Evolutionary conservation across 1,140 invertebrate species (phyloP).

Genomic region (Calephelis nemesis): DNA sequence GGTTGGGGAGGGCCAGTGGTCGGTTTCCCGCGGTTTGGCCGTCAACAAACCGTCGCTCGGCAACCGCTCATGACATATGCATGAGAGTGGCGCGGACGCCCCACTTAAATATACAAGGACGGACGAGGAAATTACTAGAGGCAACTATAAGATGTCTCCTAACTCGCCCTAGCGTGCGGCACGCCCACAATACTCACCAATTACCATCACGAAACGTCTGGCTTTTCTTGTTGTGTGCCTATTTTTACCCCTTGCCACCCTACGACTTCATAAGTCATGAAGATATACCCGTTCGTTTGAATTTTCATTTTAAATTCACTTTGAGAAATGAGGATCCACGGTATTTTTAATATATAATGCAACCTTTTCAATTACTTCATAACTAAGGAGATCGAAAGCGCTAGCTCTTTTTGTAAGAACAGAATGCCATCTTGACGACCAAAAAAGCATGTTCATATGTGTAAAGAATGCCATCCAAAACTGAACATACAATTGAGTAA

Average conservation of each 20-base stretch:
- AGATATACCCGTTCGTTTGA: constrained; percentile 51
- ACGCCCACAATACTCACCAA: constrained; percentile 60
- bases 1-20: constrained; percentile 50
- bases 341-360: constrained; percentile 36
- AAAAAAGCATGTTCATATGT: too few relatives aligned
- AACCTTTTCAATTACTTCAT: not conserved
- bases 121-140: constrained; percentile 70
- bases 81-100: constrained; percentile 65
- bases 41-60: constrained; percentile 76
- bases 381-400: too few relatives aligned
- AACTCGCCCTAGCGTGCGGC: constrained; percentile 57
- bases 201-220: constrained; percentile 70
- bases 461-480: too few relatives aligned
- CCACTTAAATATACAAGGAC: constrained; percentile 75
- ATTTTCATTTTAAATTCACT: constrained; percentile 59
- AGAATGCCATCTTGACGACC: too few relatives aligned
- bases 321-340: constrained; percentile 43
- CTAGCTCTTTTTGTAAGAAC: too few relatives aligned
- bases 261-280: constrained; percentile 68
- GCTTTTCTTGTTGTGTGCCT: constrained; percentile 52
- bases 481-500: too few relatives aligned
- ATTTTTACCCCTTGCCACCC: constrained; percentile 60
- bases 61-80: constrained; percentile 78
- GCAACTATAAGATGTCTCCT: constrained; percentile 70
- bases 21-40: constrained; percentile 64